Percentiles rank a stretch among this genome's conserved stretches.
Conservation (phyloP, 2,888 invertebrate species). For the Pristionchus japonicus region DNA sequence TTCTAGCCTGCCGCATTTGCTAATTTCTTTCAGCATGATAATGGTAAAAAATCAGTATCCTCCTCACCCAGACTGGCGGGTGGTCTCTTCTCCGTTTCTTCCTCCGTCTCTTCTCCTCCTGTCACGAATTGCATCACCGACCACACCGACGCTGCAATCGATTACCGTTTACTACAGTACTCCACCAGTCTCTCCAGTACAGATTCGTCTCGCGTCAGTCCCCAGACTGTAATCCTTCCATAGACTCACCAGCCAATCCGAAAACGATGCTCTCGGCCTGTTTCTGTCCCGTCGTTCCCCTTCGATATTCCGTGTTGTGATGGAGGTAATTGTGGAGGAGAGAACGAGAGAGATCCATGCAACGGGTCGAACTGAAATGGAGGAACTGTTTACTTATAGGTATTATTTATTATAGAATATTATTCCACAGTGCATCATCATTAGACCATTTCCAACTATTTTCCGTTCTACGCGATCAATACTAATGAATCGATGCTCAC, state of each 20-base stretch:
- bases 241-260: slow-evolving; percentile 80
- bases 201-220: too few species aligned
- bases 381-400: too few species aligned
- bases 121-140: slow-evolving; percentile 68
- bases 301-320: slow-evolving; percentile 68
- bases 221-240: too few species aligned
- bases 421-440: too few species aligned
- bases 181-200: neutral
- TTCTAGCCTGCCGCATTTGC: neutral
- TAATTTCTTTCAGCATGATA: too few species aligned
- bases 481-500: slow-evolving; percentile 46
- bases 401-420: too few species aligned
- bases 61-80: slow-evolving; percentile 38
- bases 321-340: slow-evolving; percentile 76
- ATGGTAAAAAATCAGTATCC: too few species aligned
- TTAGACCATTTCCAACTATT: too few species aligned
- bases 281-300: slow-evolving; percentile 51
- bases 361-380: slow-evolving; percentile 74
- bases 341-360: slow-evolving; percentile 75
- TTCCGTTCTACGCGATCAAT: too few species aligned
- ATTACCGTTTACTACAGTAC: neutral
- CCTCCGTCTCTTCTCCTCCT: slow-evolving; percentile 53
- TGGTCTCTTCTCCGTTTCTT: slow-evolving; percentile 31
- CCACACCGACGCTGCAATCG: slow-evolving; percentile 71
- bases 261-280: slow-evolving; percentile 87